Percentiles rank a stretch among this genome's conserved stretches.
Conservation (phyloP, 2,113 vertebrate genomes). For the Pithys albifrons region DNA sequence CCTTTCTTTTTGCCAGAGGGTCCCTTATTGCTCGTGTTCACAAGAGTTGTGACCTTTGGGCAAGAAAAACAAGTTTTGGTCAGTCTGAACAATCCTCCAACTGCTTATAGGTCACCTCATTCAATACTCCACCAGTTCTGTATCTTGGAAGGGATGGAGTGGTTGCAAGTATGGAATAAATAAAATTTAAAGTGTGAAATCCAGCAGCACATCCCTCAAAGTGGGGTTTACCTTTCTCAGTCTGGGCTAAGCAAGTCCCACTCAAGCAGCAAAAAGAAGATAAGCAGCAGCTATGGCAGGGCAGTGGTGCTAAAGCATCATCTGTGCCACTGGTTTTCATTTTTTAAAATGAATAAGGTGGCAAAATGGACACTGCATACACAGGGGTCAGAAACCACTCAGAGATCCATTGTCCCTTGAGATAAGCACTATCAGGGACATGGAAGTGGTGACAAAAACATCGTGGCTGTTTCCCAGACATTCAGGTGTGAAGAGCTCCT, state of each 20-base stretch:
- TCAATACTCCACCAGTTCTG: not conserved
- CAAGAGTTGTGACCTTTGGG: conserved; percentile 92
- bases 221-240: not conserved
- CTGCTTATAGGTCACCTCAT: not conserved
- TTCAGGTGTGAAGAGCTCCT: not conserved
- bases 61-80: not conserved
- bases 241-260: not conserved
- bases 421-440: not conserved
- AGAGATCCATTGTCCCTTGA: not conserved
- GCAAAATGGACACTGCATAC: not conserved
- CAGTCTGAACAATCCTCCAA: not conserved
- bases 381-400: not conserved
- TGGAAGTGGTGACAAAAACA: not conserved
- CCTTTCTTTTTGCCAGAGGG: conserved; percentile 98
- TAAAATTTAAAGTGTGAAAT: not conserved
- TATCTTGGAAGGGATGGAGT: not conserved
- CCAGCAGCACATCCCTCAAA: not conserved
- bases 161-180: not conserved
- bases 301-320: not conserved
- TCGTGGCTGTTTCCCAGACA: not conserved
- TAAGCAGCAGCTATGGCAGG: not conserved
- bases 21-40: conserved; percentile 98
- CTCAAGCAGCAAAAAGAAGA: not conserved
- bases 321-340: not conserved
- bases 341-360: not conserved